Evolutionary conservation across 1,140 invertebrate genomes (phyloP).

Genomic region (Atta colombica): DNA sequence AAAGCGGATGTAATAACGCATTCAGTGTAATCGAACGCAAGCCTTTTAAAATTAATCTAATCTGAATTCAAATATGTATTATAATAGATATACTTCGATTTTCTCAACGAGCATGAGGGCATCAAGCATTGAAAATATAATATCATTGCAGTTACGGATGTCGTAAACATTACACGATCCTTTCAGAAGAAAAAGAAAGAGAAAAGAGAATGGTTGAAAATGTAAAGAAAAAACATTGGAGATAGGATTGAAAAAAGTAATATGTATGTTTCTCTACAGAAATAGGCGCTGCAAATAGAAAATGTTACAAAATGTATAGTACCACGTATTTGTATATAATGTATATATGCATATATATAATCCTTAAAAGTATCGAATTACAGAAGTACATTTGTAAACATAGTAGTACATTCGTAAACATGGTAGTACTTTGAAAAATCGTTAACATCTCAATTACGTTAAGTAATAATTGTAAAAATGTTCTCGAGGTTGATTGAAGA

Average conservation of each 20-base stretch:
- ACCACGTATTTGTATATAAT: slow-evolving; percentile 45
- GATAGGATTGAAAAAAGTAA: slow-evolving; percentile 45
- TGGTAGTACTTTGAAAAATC: slow-evolving; percentile 70
- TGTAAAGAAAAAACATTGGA: slow-evolving; percentile 37
- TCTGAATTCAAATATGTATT: neutral
- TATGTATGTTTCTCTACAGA: slow-evolving; percentile 59
- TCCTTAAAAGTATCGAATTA: slow-evolving; percentile 76
- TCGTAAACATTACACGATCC: neutral
- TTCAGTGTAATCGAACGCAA: slow-evolving; percentile 20
- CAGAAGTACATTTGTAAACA: slow-evolving; percentile 75
- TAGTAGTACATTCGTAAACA: slow-evolving; percentile 74
- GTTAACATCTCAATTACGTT: slow-evolving; percentile 70
- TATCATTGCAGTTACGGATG: slow-evolving; percentile 13
- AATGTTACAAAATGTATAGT: slow-evolving; percentile 60
- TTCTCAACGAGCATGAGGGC: neutral
- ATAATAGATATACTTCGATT: neutral
- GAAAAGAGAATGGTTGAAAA: slow-evolving; percentile 22
- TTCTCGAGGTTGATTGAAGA: slow-evolving; percentile 30
- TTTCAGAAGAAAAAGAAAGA: slow-evolving; percentile 6
- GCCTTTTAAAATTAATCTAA: slow-evolving; percentile 26
- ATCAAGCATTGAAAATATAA: slow-evolving; percentile 26
- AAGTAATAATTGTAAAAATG: slow-evolving; percentile 55
- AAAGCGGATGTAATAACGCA: neutral
- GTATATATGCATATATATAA: slow-evolving; percentile 64
- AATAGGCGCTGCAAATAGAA: slow-evolving; percentile 68